Percentiles rank a stretch among this genome's conserved stretches.
Conservation (phyloP, 2,797 vertebrate genomes). For the Lacerta bilineata region DNA sequence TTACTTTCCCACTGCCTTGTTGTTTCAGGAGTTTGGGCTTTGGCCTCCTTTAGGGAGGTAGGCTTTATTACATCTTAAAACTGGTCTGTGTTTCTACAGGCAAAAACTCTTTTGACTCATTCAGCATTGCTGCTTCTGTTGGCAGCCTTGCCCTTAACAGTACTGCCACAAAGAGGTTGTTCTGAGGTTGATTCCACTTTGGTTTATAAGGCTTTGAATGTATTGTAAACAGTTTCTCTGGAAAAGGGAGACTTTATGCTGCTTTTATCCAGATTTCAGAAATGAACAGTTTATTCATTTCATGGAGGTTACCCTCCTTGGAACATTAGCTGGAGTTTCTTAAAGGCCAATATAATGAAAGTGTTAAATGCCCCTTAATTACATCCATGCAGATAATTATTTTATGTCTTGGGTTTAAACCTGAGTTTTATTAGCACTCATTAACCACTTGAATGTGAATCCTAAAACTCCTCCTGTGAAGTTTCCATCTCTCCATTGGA, state of each 20-base stretch:
- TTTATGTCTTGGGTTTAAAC: constrained; percentile 12
- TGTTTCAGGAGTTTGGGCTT: not conserved
- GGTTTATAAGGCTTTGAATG: not conserved
- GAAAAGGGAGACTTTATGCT: not conserved
- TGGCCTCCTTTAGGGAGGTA: no score
- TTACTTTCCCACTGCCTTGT: not conserved
- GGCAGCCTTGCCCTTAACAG: not conserved
- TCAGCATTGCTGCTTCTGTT: not conserved
- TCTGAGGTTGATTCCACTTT: not conserved
- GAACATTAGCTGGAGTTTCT: not conserved
- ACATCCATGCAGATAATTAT: not conserved
- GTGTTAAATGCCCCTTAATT: not conserved
- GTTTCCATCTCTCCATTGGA: not conserved
- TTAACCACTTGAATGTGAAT: not conserved
- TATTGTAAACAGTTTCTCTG: not conserved
- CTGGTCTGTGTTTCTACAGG: not conserved
- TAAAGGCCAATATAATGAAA: not conserved
- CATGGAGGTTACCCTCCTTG: not conserved
- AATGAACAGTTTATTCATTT: not conserved
- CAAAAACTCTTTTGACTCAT: not conserved
- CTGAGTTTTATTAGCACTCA: not conserved
- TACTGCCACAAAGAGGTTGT: not conserved
- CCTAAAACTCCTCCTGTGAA: not conserved
- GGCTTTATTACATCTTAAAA: not conserved
- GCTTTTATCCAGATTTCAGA: not conserved